Base-by-base conservation (phyloP, 2,797 vertebrate genomes). In the Alca torda region DNA sequence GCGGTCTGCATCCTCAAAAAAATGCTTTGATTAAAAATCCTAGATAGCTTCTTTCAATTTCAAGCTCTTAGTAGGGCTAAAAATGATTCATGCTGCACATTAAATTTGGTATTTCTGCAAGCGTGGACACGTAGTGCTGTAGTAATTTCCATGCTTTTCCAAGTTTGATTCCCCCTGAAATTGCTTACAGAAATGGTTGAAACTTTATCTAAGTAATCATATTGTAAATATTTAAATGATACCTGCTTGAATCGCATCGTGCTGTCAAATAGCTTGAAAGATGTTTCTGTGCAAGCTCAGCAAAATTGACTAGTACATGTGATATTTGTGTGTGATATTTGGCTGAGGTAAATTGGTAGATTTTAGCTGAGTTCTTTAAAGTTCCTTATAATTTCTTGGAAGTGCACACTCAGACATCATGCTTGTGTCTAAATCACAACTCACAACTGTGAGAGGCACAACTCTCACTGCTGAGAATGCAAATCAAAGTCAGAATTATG, bases 21-120 rank as follows among this genome's bases (percentile, higher is more conserved):
- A 64, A 76, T 81, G 56, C 73, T 96, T 93, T 95, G 69, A 95
- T 95, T 89, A 82, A 96, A 97, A 95, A 78, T 93, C 33, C 50
- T 81, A 43, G 74, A 61, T 64, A 95, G 21, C 28, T 95, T 74
- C 59, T 95, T 91, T 91, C 67, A 87, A 37, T 95, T 95, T 95
- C 53, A 81, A 65, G 20, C 46, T 96, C 26, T 90, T 90, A 94
- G 90, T 90, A 68, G 56, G 33, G 30, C 54, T 95, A 89, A 85
- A 96, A 95, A 83, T 96, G 67, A 95, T 88, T 95, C 19, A 54
- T 85, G 51, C 45, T 59, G 70, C 81, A 65, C 43, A 56, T 95
- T 96, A 91, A 91, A 92, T 95, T 85, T 84, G n/a, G 8, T 77
- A 28, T 87, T 89, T 95, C 51, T 90, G 28, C 35, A 67, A 93